Evolutionary conservation across 2,113 vertebrate genomes (phyloP).

Genomic region (Cinclus mexicanus): DNA sequence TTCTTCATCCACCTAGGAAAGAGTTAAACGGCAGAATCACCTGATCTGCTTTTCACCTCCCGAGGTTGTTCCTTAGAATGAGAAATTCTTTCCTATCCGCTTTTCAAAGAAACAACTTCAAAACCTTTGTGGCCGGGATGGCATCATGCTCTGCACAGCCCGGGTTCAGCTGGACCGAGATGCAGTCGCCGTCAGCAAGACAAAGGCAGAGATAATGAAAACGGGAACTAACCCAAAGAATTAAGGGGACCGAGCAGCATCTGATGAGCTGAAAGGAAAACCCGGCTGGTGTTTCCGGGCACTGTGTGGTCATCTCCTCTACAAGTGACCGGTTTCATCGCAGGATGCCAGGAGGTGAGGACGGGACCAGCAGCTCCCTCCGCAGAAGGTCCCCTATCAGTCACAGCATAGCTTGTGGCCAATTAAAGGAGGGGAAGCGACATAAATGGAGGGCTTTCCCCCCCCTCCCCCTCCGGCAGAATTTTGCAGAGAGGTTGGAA

Average conservation of each 20-base stretch:
- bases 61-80: not conserved
- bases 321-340: accelerated
- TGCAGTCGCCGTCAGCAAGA: not conserved
- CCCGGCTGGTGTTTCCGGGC: not conserved
- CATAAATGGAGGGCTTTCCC: not conserved
- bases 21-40: not conserved
- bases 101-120: not conserved
- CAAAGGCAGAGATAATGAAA: not conserved
- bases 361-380: not conserved
- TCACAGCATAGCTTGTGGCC: not conserved
- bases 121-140: not conserved
- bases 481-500: not conserved
- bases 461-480: not conserved
- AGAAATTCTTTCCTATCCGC: not conserved
- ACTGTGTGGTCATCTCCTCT: not conserved
- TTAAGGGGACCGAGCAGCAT: not conserved
- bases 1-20: not conserved
- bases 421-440: not conserved
- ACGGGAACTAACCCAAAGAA: not conserved
- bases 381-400: not conserved
- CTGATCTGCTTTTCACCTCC: not conserved
- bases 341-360: not conserved
- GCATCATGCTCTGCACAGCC: not conserved
- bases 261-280: constrained; percentile 6
- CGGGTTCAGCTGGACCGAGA: not conserved